Evolutionary conservation across 1,140 invertebrate species (phyloP).

Genomic region (Oreohelix idahoensis): DNA sequence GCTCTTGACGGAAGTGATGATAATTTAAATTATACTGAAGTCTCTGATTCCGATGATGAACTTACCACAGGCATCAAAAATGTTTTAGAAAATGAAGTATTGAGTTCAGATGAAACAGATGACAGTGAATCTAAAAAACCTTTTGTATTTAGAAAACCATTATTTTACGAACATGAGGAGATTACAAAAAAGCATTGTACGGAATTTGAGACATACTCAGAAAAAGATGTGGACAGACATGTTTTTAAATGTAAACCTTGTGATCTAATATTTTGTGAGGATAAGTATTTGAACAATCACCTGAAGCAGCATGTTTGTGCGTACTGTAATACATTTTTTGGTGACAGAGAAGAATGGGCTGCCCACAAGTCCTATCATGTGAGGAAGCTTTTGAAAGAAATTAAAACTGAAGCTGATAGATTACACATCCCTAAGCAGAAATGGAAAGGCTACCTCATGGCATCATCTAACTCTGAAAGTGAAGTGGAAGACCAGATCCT

Average conservation of each 20-base stretch:
- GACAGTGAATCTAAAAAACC: neutral
- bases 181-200: neutral
- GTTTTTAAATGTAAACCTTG: conserved; percentile 14
- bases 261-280: neutral
- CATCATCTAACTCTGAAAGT: neutral
- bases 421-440: neutral
- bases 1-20: conserved; percentile 29
- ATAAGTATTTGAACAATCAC: conserved; percentile 1
- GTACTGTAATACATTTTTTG: conserved; percentile 19
- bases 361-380: neutral
- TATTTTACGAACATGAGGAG: neutral
- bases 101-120: neutral
- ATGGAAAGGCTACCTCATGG: neutral
- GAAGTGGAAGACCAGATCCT: neutral
- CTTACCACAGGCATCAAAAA: neutral
- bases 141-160: neutral
- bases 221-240: neutral
- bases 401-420: neutral
- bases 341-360: neutral
- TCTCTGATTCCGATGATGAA: conserved; percentile 22
- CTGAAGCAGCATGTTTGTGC: conserved; percentile 20
- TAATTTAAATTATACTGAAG: conserved; percentile 6
- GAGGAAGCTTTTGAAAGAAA: neutral
- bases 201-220: neutral
- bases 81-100: conserved; percentile 2